Conservation (phyloP, 2,797 vertebrate genomes). For the Lepus oiostolus region DNA sequence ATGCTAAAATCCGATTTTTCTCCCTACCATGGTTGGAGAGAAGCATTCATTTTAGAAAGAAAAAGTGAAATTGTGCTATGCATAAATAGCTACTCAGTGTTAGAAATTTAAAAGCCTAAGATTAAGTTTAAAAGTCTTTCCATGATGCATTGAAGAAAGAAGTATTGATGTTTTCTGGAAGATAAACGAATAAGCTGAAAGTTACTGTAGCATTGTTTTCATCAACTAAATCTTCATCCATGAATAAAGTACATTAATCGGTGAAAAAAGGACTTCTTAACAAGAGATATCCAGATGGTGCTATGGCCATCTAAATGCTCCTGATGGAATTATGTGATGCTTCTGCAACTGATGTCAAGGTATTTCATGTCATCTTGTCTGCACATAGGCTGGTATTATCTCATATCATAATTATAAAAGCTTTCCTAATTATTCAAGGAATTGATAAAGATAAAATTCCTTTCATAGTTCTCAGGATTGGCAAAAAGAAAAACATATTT, state of each 20-base stretch:
- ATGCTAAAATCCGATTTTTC: constrained; percentile 52
- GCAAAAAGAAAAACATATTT: constrained; percentile 60
- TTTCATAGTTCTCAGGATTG: constrained; percentile 47
- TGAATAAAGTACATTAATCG: constrained; percentile 82
- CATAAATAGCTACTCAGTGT: background rate
- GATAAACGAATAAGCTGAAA: constrained; percentile 66
- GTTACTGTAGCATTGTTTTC: constrained; percentile 52
- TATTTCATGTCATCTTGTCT: constrained; percentile 82
- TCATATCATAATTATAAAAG: constrained; percentile 76
- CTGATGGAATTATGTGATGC: constrained; percentile 80
- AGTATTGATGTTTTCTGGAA: constrained; percentile 44
- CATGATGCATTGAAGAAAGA: constrained; percentile 48
- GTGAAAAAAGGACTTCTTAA: constrained; percentile 74
- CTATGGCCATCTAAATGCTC: constrained; percentile 77
- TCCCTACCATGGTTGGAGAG: constrained; percentile 38
- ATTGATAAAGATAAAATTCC: constrained; percentile 56
- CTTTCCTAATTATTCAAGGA: constrained; percentile 66
- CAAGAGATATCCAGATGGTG: constrained; percentile 84
- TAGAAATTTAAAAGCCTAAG: constrained; percentile 62
- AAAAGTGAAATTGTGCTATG: constrained; percentile 27
- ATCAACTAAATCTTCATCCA: constrained; percentile 69
- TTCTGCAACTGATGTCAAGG: constrained; percentile 78
- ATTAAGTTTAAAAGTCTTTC: constrained; percentile 57
- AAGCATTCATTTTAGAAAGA: constrained; percentile 38
- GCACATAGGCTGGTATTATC: constrained; percentile 67